phyloP scores from a whole-genome alignment of 2,113 vertebrate genomes.

The Butastur rufipennis region DNA sequence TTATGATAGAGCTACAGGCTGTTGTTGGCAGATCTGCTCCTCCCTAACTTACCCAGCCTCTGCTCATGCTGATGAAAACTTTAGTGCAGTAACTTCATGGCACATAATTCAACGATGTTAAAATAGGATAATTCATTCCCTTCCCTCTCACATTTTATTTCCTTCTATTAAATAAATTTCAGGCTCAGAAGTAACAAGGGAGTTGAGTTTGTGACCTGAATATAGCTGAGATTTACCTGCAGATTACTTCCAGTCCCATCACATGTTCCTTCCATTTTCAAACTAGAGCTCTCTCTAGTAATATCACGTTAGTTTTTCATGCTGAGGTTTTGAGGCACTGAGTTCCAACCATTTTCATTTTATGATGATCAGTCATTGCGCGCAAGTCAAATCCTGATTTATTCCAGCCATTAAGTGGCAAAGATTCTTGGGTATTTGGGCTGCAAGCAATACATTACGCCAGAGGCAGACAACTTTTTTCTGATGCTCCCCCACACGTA shows the following conservation, averaged over 20 bases:
- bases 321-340: neutral
- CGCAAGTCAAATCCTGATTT: conserved; percentile 13
- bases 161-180: conserved; percentile 36
- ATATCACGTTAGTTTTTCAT: neutral
- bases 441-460: neutral
- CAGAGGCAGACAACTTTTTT: neutral
- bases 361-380: neutral
- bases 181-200: neutral
- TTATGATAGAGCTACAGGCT: neutral
- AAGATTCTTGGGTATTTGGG: neutral
- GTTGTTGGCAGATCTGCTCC: neutral
- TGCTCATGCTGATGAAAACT: neutral
- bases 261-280: neutral
- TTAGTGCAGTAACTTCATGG: neutral
- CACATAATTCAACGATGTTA: neutral
- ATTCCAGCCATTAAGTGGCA: neutral
- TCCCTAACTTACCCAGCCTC: neutral
- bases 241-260: neutral
- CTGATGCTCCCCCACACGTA: neutral
- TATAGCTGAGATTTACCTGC: conserved; percentile 21
- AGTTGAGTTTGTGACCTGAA: neutral
- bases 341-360: neutral
- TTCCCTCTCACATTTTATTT: conserved; percentile 24
- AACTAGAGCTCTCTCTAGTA: neutral
- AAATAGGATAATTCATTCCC: neutral